Evolutionary conservation across 2,797 vertebrate genomes (phyloP).

Genomic region (Acipenser oxyrinchus): DNA sequence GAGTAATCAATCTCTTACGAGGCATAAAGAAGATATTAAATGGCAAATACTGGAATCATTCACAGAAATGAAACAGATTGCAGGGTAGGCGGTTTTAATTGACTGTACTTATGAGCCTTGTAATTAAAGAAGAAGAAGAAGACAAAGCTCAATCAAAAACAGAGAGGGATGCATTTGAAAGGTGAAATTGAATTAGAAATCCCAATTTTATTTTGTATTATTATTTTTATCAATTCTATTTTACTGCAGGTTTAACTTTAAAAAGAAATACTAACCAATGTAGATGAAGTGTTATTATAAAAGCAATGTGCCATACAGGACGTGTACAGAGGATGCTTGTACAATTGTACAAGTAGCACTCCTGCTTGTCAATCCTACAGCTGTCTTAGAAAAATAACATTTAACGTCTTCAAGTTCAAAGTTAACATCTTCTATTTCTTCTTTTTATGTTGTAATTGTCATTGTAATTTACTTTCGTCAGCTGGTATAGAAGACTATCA

Average conservation of each 20-base stretch:
- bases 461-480: not conserved
- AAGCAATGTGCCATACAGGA: constrained; percentile 14
- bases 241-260: constrained; percentile 18
- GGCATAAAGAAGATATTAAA: no score
- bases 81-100: no score
- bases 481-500: not conserved
- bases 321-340: constrained; percentile 5
- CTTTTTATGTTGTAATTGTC: constrained; percentile 6
- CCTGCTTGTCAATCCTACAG: constrained; percentile 10
- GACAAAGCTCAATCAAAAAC: no score
- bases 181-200: no score
- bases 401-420: not conserved
- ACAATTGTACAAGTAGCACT: not conserved
- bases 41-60: no score
- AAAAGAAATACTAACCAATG: constrained; percentile 19
- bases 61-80: no score
- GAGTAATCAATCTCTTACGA: no score
- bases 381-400: constrained; percentile 5
- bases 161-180: no score
- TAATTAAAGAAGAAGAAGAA: no score
- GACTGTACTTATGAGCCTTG: no score
- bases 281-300: constrained; percentile 14
- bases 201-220: no score
- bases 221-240: constrained; percentile 8
- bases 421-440: not conserved